Percentiles rank a stretch among this genome's conserved stretches.
These are phyloP conservation scores for Euura lappo DNA, from an alignment of 1,140 invertebrate species.

Conservation along the genomic window DNA sequence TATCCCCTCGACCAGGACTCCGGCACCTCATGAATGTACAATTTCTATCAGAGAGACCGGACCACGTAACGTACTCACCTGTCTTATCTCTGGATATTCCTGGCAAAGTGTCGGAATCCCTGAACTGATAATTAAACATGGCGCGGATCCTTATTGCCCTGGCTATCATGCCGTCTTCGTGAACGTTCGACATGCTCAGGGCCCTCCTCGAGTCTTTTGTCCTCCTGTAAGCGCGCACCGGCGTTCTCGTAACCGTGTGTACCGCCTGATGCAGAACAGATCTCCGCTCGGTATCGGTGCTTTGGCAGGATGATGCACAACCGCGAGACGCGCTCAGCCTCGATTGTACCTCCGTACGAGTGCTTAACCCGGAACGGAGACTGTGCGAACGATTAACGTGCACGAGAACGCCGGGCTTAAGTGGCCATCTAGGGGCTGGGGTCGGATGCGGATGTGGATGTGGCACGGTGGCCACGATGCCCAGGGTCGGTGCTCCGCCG, in stretches of 20 bases:
- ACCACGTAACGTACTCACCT: slow-evolving; percentile 40
- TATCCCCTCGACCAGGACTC: background rate
- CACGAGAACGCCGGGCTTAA: slow-evolving; percentile 85
- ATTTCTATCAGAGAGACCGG: background rate
- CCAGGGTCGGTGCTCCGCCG: slow-evolving; percentile 52
- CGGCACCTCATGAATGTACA: background rate
- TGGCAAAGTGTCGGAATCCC: slow-evolving; percentile 50
- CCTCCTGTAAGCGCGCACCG: slow-evolving; percentile 27
- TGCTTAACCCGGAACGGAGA: slow-evolving; percentile 54
- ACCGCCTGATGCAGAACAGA: slow-evolving; percentile 17
- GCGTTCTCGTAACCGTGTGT: slow-evolving; percentile 12
- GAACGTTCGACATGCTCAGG: slow-evolving; percentile 23
- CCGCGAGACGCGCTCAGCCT: slow-evolving; percentile 15
- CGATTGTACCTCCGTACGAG: slow-evolving; percentile 14
- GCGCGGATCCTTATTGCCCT: slow-evolving; percentile 55
- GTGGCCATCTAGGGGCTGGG: slow-evolving; percentile 82
- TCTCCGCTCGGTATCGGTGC: background rate
- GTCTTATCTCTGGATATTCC: slow-evolving; percentile 58
- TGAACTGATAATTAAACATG: slow-evolving; percentile 53
- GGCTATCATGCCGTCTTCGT: slow-evolving; percentile 54
- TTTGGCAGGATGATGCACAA: slow-evolving; percentile 34
- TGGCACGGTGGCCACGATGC: slow-evolving; percentile 38
- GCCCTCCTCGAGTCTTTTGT: background rate
- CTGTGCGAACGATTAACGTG: slow-evolving; percentile 80
- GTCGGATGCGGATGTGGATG: slow-evolving; percentile 53